Base-by-base conservation (phyloP, 2,888 invertebrate species). In the Drosophila sordidula region DNA sequence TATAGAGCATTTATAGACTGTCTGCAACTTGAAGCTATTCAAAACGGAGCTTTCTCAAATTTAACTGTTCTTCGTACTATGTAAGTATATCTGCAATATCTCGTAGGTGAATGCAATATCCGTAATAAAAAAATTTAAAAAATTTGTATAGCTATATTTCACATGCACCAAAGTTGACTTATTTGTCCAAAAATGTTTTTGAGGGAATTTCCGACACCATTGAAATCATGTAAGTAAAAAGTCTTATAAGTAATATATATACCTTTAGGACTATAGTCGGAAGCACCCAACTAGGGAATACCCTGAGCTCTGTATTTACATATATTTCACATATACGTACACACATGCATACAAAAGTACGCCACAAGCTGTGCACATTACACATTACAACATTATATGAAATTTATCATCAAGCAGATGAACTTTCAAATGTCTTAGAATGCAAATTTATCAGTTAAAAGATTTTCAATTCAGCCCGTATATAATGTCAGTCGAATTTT, bases 111-210 rank as follows among this genome's bases (percentile, higher is more conserved):
- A 58, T 51, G 49, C 9, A 25, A 42, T 9, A 25, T 16, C 3
- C 11, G 18, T 46, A 9, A 41, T 9, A 26, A 9, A 44, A 18
- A 39, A 38, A 18, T 29, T 1, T 22, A 29, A 4, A 29, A 9
- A 1, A 5, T n/a, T 16, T 6, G 39, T 66, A 11, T 92, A 95
- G 95, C 81, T 95, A 95, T 79, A 95, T 95, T 89, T 94, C 95
- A 0, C 94, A 95, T 90, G 95, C 95, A 1, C 95, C 95, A 9
- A 93, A 93, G 80, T 91, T 95, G 55, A 94, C 93, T 63, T 93
- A 93, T 67, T 82, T 93, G 29, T 89, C 91, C 1, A 90, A 90
- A 69, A 91, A 92, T 71, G 91, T 92, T 0, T 91, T 93, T 63
- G 70, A 74, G 45, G 91, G 90, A 18, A 91, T 92, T 66, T 91